A percentile compares a stretch with the other conserved stretches of the same genome.
These are phyloP conservation scores for Drosophila pandora DNA, from an alignment of 1,140 invertebrate genomes.

Conservation along the genomic window DNA sequence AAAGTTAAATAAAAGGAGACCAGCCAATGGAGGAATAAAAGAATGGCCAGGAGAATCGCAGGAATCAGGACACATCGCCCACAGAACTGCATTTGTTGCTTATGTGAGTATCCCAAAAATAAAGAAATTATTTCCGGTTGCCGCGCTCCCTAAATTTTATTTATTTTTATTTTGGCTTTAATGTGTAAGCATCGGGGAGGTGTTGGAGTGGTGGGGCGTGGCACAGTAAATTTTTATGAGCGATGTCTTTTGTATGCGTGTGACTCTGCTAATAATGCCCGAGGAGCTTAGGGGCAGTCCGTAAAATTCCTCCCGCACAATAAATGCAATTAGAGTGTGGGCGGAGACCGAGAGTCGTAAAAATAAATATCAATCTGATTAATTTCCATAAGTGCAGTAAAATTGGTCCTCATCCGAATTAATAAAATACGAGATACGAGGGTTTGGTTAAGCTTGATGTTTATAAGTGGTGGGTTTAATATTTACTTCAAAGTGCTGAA, in stretches of 20 bases:
- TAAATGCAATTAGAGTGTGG: conserved; percentile 50
- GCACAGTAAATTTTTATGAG: conserved; percentile 66
- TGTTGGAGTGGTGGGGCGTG: conserved; percentile 33
- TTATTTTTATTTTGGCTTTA: conserved; percentile 68
- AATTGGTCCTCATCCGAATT: not conserved
- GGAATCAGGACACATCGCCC: conserved; percentile 12
- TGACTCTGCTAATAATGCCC: conserved; percentile 29
- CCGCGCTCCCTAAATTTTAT: conserved; percentile 22
- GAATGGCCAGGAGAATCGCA: conserved; percentile 2
- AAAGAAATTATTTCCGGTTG: conserved; percentile 48
- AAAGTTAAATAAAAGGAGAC: conserved; percentile 20
- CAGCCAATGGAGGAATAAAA: conserved; percentile 14
- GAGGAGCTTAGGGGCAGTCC: conserved; percentile 10
- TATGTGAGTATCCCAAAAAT: conserved; percentile 41
- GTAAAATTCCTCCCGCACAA: conserved; percentile 26
- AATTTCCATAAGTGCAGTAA: conserved; percentile 29
- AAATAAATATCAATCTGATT: conserved; percentile 51
- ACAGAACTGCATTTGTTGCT: conserved; percentile 46
- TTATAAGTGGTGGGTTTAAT: too few relatives aligned
- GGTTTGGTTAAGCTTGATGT: too few relatives aligned
- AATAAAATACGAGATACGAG: conserved; percentile 4
- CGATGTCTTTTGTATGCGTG: conserved; percentile 45
- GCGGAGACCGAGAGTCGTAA: conserved; percentile 4
- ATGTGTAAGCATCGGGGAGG: conserved; percentile 58
- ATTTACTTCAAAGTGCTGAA: too few relatives aligned